Base-by-base conservation (phyloP, 2,888 invertebrate genomes). In the Balanococcus diminutus region DNA sequence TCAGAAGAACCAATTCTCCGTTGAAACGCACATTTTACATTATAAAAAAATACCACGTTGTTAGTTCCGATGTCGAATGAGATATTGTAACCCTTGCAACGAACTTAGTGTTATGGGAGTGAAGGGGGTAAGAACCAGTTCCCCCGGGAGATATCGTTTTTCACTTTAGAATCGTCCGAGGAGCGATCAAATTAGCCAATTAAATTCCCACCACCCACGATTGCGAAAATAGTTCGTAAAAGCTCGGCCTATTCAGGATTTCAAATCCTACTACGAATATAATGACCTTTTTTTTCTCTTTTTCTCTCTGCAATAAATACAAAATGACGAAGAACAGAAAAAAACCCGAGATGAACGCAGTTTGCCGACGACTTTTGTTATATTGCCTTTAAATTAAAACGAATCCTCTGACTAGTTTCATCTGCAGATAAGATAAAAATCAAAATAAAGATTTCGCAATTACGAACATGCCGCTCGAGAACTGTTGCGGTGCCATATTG, bases 301-400 rank as follows among this genome's bases (percentile, higher is more conserved):
- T 28, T 8, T 28, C 31, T 16, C n/a, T 16, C 11, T 8, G 1
- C n/a, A 25, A 46, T 56, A 19, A 31, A 56, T 46, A 32, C 11
- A 82, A n/a, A 51, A 56, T 51, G 22, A 82, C 4, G 22, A 51
- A 81, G 16, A 28, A 51, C 19, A 56, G n/a, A n/a, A 82, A 82
- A 25, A 82, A 82, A 11, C 28, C 22, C 56, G 56, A 56, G 22
- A 56, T 56, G 22, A 82, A 46, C 46, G 82, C 25, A 42, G 81
- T 46, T 56, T 82, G 56, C 56, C 28, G 56, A 82, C 82, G 82
- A 82, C 82, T 82, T 56, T 46, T 46, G 42, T 82, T 56, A 82
- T 82, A 82, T 56, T 82, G 82, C 82, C 82, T 82, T 82, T 82
- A 82, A 82, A 82, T 82, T 82, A 82, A 82, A 82, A 82, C 72